phyloP scores from a whole-genome alignment of 1,140 invertebrate species.

The Ips nitidus region DNA sequence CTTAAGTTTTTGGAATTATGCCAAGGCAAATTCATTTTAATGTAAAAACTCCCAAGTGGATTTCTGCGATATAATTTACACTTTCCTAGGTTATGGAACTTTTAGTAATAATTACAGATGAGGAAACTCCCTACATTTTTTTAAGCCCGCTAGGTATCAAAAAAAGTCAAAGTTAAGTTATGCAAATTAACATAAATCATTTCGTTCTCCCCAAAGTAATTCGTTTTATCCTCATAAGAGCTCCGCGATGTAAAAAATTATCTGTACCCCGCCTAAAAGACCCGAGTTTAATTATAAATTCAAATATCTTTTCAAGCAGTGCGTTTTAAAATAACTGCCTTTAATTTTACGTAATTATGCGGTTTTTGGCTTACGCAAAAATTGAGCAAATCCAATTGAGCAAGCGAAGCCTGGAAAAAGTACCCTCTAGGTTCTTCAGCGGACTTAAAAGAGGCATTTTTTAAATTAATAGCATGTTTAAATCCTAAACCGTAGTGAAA shows the following conservation, averaged over 20 bases:
- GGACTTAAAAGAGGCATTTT: too few species aligned
- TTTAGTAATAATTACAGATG: too few species aligned
- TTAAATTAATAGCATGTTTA: too few species aligned
- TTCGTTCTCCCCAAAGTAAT: slow-evolving; percentile 2
- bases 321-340: slow-evolving; percentile 10
- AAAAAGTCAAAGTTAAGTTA: neutral
- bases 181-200: slow-evolving; percentile 12
- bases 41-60: slow-evolving; percentile 15
- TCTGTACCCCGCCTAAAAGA: slow-evolving; percentile 3
- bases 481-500: neutral
- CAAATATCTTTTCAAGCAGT: slow-evolving; percentile 10
- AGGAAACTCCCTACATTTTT: too few species aligned
- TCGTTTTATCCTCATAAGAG: neutral
- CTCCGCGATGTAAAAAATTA: slow-evolving; percentile 6
- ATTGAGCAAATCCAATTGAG: neutral
- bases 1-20: slow-evolving; percentile 16
- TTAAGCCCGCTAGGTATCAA: too few species aligned
- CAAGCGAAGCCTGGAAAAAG: too few species aligned
- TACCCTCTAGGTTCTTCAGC: too few species aligned
- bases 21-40: slow-evolving; percentile 21
- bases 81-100: neutral
- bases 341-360: slow-evolving; percentile 9
- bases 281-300: slow-evolving; percentile 15
- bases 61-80: slow-evolving; percentile 16
- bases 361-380: neutral